These are phyloP conservation scores for Drosophila pandora DNA, from an alignment of 1,140 invertebrate species.

Conservation along the genomic window DNA sequence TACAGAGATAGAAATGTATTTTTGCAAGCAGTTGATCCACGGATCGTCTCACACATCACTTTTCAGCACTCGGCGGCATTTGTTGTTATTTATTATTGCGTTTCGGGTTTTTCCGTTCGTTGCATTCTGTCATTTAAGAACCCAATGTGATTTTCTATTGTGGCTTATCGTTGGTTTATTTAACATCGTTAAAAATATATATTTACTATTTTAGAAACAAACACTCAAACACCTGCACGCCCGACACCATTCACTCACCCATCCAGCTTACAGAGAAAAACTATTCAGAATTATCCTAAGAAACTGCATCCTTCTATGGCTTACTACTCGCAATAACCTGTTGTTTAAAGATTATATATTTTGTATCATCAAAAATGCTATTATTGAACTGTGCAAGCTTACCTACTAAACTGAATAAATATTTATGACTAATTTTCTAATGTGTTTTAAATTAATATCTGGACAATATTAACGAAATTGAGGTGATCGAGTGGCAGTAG, in stretches of 20 bases:
- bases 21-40: slow-evolving; percentile 52
- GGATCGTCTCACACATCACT: slow-evolving; percentile 30
- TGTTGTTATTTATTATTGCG: slow-evolving; percentile 37
- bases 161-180: slow-evolving; percentile 69
- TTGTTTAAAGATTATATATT: slow-evolving; percentile 59
- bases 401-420: slow-evolving; percentile 71
- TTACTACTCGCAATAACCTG: slow-evolving; percentile 58
- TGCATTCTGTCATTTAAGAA: slow-evolving; percentile 43
- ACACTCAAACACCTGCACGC: slow-evolving; percentile 6
- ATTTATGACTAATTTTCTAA: slow-evolving; percentile 54
- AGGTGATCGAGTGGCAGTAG: no score
- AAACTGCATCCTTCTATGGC: slow-evolving; percentile 41
- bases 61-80: slow-evolving; percentile 39
- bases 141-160: slow-evolving; percentile 74
- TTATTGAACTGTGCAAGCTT: slow-evolving; percentile 69
- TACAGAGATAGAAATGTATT: slow-evolving; percentile 52
- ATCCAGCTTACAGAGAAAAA: slow-evolving; percentile 45
- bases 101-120: slow-evolving; percentile 35
- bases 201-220: slow-evolving; percentile 55
- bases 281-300: slow-evolving; percentile 33
- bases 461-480: no score
- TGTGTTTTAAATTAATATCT: not conserved
- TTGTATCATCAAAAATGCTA: slow-evolving; percentile 46
- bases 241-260: slow-evolving; percentile 20
- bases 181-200: slow-evolving; percentile 42